Evolutionary conservation across 2,113 vertebrate species (phyloP), one percentile per base, ranked within the genome.

Genomic region (Peromyscus californicus): DNA sequence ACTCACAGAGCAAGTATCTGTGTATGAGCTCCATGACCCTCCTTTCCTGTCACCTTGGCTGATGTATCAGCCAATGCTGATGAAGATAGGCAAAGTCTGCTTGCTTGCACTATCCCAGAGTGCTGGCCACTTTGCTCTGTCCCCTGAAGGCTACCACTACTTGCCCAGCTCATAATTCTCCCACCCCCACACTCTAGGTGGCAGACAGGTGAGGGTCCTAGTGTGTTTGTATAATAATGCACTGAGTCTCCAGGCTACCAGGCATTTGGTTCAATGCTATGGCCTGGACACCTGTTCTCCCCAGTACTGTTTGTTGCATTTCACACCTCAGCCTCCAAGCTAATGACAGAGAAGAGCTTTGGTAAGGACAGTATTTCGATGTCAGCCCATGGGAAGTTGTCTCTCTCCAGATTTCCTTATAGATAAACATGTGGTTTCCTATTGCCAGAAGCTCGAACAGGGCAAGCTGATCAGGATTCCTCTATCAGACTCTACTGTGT

Each of bases 281-380:
- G 48, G 10, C 24, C 42, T 78, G 3, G 0, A 16, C 11, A 51
- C 39, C 0, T 1, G n/a, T 13, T 24, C 36, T 33, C 45, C 54
- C 4, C 0, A 33, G 29, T 1, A 70, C 5, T 0, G 5, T 5
- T 91, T 31, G 59, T 9, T 7, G 13, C 9, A 48, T 3, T 42
- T 51, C 89, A 33, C 13, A 51, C 51, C 70, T 12, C 17, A 15
- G 15, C 10, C 2, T 48, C 45, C 54, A 17, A 0, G 3, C 72
- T 24, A 29, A 42, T 48, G 61, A 72, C 74, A 57, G n/a, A 21
- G 39, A 17, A 61, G 45, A 61, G 51, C 31, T 19, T 51, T 54
- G 65, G 51, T 36, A 33, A 54, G 89, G 72, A 63, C 57, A 17
- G 1, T 2, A 15, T 0, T 31, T 86, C 67, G 57, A 74, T 10